Conservation (phyloP, 2,113 vertebrate genomes). For the Apteryx mantelli region DNA sequence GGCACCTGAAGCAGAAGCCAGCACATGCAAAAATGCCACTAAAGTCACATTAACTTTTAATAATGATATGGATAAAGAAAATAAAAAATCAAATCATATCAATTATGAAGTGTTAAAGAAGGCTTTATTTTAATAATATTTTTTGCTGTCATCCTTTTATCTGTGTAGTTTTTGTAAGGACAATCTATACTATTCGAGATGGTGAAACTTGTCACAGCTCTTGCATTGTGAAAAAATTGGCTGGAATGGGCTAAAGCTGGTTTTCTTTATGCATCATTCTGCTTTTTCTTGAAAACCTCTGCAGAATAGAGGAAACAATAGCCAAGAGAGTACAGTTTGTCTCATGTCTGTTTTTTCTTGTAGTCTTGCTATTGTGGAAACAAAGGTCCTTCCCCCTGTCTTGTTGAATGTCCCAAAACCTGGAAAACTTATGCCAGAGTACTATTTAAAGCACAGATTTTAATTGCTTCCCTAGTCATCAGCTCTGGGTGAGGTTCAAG, state of each 20-base stretch:
- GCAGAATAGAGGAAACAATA: neutral
- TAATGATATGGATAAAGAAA: neutral
- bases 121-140: neutral
- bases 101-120: neutral
- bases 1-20: neutral
- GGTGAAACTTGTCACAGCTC: neutral
- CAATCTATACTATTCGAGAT: neutral
- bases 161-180: neutral
- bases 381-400: neutral
- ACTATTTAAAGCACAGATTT: neutral
- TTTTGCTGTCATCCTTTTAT: neutral
- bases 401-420: too few relatives aligned
- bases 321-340: neutral
- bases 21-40: neutral
- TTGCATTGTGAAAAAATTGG: neutral
- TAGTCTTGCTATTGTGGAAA: neutral
- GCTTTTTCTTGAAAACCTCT: neutral
- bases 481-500: neutral
- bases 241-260: neutral
- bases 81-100: neutral
- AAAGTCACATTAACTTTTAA: accelerated
- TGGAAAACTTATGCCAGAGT: too few relatives aligned
- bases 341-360: neutral
- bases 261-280: neutral
- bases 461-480: neutral